Percentiles rank a stretch among this genome's conserved stretches.
Evolutionary conservation across 2,888 invertebrate genomes (phyloP).

Genomic region (Drosophila paucipuncta): DNA sequence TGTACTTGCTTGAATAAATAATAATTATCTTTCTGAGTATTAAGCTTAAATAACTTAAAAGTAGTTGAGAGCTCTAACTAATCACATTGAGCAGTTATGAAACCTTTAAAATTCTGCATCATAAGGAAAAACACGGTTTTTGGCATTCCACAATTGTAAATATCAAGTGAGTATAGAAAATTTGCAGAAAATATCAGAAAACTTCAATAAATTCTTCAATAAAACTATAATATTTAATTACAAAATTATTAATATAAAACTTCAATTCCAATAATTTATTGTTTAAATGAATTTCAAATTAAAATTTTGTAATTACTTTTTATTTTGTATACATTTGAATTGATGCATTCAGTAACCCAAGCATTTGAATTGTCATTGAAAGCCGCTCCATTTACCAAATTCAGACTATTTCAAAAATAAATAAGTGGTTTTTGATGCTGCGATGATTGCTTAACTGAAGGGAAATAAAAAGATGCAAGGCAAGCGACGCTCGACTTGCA

Average conservation of each 20-base stretch:
- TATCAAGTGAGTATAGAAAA: background rate
- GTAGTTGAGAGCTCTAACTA: background rate
- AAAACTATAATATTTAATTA: background rate
- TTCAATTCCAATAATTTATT: background rate
- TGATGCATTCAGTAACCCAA: background rate
- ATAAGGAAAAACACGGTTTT: background rate
- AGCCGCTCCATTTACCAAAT: background rate
- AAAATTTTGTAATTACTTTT: background rate
- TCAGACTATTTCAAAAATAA: background rate
- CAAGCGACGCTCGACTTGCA: conserved; percentile 18
- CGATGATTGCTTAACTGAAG: background rate
- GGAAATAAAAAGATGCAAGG: conserved; percentile 23
- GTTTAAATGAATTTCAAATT: background rate
- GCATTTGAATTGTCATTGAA: background rate
- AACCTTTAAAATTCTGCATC: too few species aligned
- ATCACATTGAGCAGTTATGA: background rate
- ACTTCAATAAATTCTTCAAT: background rate
- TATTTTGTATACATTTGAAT: background rate
- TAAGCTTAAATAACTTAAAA: background rate
- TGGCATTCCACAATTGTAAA: background rate
- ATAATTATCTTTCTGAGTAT: background rate
- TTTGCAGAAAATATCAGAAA: background rate
- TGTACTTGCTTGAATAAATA: background rate
- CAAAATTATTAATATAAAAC: background rate
- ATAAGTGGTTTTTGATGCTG: background rate